Conservation (phyloP, 1,140 invertebrate genomes). For the Matsumurasca onukii region DNA sequence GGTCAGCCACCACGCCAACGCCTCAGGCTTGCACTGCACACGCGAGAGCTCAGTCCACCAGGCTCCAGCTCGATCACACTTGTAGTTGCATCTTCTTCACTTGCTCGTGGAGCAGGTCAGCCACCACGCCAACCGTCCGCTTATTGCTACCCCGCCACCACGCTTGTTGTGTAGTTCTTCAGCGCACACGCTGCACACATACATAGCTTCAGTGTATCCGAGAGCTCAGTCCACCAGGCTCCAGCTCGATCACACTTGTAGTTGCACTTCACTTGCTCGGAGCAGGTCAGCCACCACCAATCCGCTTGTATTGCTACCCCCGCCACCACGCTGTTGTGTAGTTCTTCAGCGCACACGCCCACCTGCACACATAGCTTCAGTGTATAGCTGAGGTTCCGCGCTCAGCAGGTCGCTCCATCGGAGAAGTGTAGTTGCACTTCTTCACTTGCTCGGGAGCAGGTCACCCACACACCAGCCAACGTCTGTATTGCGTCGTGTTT, state of each 20-base stretch:
- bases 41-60: slow-evolving; percentile 60
- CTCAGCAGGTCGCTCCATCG: too few species aligned
- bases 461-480: too few species aligned
- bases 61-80: slow-evolving; percentile 47
- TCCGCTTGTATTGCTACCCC: slow-evolving; percentile 78
- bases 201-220: slow-evolving; percentile 44
- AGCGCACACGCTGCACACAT: not conserved
- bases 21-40: not conserved
- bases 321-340: slow-evolving; percentile 83
- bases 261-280: slow-evolving; percentile 43
- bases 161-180: slow-evolving; percentile 79
- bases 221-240: slow-evolving; percentile 61
- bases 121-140: too few species aligned
- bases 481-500: too few species aligned
- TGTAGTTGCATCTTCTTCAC: slow-evolving; percentile 47
- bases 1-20: too few species aligned
- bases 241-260: slow-evolving; percentile 50
- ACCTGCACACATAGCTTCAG: slow-evolving; percentile 56
- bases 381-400: too few species aligned
- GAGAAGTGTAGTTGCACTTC: too few species aligned
- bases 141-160: slow-evolving; percentile 68
- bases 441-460: too few species aligned
- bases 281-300: slow-evolving; percentile 62
- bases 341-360: slow-evolving; percentile 86
- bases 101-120: too few species aligned